Base-by-base conservation (phyloP, 2,797 vertebrate genomes). In the Delichon dasypus region DNA sequence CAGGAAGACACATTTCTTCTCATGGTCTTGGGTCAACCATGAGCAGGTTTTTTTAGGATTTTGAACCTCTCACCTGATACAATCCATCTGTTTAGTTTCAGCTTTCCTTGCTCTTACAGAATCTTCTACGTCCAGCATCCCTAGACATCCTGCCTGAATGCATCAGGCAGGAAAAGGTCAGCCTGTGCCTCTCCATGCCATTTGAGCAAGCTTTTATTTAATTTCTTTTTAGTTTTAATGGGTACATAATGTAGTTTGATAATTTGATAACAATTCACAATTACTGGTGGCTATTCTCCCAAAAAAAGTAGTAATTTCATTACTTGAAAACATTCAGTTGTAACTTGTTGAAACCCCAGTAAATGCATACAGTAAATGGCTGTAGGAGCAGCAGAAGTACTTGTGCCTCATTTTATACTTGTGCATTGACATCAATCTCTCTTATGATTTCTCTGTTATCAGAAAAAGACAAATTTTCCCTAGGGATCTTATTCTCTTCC, bases 1-100 rank as follows among this genome's bases (percentile, higher is more conserved):
- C 29, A 53, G 13, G 1, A 2, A 12, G 4, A 2, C 0, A 0
- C 30, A 5, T 2, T 57, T 42, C 18, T 16, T 62, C 30, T 82
- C 21, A 10, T 4, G 4, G 15, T 53, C 60, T 87, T 88, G 21
- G 25, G 21, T 57, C n/a, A 73, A n/a, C 21, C 11, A n/a, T 1
- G 0, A 73, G 16, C 13, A 57, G 5, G 5, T 58, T 76, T 79
- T 73, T 80, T 51, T 51, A 36, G 36, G 13, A 32, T 64, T 76
- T 68, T 20, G n/a, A n/a, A 17, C 25, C 20, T 54, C 55, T 68
- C 47, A 16, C 9, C 5, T 47, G 47, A 30, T 47, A 40, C 7
- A 53, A 25, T 38, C 29, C 22, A 7, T n/a, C 47, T 67, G 9
- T 25, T 67, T 61, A 26, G 16, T 60, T 67, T 29, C 54, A 45